A percentile compares a stretch with the other conserved stretches of the same genome.
phyloP scores from a whole-genome alignment of 2,888 invertebrate genomes.

The Neuroscelio doddi region DNA sequence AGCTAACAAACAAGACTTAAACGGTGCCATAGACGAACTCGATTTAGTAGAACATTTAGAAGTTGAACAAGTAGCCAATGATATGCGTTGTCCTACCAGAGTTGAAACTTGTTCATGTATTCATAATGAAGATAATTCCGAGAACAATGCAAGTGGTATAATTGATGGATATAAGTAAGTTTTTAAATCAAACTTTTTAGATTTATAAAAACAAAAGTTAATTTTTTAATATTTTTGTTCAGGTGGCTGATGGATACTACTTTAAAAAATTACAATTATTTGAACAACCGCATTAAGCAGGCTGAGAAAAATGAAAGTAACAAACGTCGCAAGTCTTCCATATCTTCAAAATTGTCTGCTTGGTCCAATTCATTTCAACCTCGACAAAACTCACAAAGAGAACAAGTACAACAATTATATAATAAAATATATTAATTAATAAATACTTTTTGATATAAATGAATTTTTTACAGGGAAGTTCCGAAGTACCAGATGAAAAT shows the following conservation, averaged over 20 bases:
- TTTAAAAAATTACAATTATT: constrained; percentile 57
- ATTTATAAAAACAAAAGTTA: not conserved
- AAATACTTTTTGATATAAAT: constrained; percentile 15
- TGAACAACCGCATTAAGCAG: constrained; percentile 60
- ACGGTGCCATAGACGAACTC: constrained; percentile 85
- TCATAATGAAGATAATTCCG: constrained; percentile 49
- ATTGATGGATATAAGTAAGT: constrained; percentile 65
- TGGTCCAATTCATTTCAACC: constrained; percentile 64
- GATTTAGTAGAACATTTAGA: constrained; percentile 86
- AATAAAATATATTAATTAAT: constrained; percentile 2
- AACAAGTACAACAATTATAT: constrained; percentile 24
- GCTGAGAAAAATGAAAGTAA: constrained; percentile 48
- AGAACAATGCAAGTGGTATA: constrained; percentile 57
- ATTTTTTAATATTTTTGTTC: constrained; percentile 8
- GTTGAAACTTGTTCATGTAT: constrained; percentile 81
- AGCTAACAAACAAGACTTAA: constrained; percentile 90
- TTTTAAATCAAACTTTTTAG: not conserved
- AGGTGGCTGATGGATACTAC: constrained; percentile 67
- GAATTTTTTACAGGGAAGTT: constrained; percentile 33
- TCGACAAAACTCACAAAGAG: constrained; percentile 54
- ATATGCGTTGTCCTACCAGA: constrained; percentile 84
- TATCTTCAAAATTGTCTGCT: constrained; percentile 58
- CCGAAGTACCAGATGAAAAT: constrained; percentile 26
- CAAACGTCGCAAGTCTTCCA: constrained; percentile 48
- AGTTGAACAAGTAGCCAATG: constrained; percentile 84